A percentile compares a stretch with the other conserved stretches of the same genome.
Conservation (phyloP, 2,797 vertebrate species). For the Smutsia gigantea region DNA sequence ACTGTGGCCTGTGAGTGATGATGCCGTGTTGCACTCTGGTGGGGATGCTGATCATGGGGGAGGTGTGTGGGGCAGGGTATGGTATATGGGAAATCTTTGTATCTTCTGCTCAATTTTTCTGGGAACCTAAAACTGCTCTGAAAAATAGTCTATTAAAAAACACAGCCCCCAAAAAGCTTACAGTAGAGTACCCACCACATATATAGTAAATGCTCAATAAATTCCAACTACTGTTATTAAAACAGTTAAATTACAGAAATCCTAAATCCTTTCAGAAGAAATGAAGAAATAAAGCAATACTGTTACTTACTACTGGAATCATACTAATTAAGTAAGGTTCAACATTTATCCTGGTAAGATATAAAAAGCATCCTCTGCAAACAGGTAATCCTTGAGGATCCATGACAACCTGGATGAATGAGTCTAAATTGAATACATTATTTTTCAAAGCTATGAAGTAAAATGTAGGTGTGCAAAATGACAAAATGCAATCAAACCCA, state of each 20-base stretch:
- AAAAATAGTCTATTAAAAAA: neutral
- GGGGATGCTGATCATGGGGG: no score
- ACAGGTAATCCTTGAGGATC: neutral
- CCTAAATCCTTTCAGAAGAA: conserved; percentile 15
- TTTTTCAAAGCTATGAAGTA: conserved; percentile 13
- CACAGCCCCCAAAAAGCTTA: neutral
- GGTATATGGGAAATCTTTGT: neutral
- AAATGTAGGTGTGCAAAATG: conserved; percentile 16
- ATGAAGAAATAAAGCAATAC: neutral
- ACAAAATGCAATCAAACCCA: neutral
- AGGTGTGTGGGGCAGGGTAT: no score
- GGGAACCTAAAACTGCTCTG: neutral
- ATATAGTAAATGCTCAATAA: conserved; percentile 62
- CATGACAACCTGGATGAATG: neutral
- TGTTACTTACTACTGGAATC: neutral
- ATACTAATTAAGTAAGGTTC: neutral
- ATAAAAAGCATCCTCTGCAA: neutral
- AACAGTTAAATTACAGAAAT: neutral
- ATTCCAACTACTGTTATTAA: neutral
- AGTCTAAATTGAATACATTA: neutral
- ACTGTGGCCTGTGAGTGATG: neutral
- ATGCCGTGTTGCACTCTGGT: neutral
- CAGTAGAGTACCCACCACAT: neutral
- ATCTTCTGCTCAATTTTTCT: neutral
- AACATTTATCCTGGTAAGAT: conserved; percentile 20